Percentiles rank a stretch among this genome's conserved stretches.
phyloP scores from a whole-genome alignment of 2,888 invertebrate genomes.

The Leucophora obtusa region DNA sequence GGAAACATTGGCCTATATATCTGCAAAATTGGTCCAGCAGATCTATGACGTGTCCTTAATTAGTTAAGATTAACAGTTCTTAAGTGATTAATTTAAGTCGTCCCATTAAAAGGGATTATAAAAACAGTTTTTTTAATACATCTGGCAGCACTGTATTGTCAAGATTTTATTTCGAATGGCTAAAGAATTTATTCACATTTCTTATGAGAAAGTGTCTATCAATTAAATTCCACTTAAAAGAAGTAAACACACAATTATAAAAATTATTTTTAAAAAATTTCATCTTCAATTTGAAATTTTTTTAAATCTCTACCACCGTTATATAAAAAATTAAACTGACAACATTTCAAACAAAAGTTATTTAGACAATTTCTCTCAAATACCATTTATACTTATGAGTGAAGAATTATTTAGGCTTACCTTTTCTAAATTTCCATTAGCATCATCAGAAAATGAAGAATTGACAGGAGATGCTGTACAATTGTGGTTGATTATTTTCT shows the following conservation, averaged over 20 bases:
- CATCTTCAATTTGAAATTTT: background rate
- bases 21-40: no score
- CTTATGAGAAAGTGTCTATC: background rate
- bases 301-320: background rate
- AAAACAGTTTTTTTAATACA: no score
- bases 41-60: no score
- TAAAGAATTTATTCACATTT: no score
- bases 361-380: background rate
- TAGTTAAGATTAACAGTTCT: no score
- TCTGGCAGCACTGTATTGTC: no score
- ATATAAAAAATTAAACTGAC: background rate
- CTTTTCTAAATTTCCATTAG: conserved; percentile 70
- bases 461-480: conserved; percentile 24
- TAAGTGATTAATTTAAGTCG: no score
- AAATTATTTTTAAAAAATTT: background rate
- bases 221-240: background rate
- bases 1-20: no score
- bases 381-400: background rate
- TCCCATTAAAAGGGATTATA: no score
- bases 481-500: conserved; percentile 21
- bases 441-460: conserved; percentile 62
- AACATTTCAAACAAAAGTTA: background rate
- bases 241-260: background rate
- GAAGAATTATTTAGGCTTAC: conserved; percentile 66
- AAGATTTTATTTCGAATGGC: no score